Evolutionary conservation across 2,113 vertebrate species (phyloP), one percentile per base, ranked within the genome.

Genomic region (Etheostoma cragini): DNA sequence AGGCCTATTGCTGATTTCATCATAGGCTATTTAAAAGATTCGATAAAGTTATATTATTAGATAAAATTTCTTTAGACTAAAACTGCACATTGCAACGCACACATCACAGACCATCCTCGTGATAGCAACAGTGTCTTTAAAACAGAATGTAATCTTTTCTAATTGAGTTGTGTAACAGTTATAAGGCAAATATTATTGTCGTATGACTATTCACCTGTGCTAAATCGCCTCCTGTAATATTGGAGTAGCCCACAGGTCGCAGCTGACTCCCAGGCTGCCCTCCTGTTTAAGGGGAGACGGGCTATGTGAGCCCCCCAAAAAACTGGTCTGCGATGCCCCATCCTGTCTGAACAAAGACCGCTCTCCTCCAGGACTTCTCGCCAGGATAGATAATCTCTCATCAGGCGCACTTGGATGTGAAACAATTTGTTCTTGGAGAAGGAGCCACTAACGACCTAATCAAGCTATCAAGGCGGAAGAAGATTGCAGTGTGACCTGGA

Each of bases 381-480:
- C 95, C 95, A 92, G 85, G 85, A 91, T 83, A 95, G 93, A 97
- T 96, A 69, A 88, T 97, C 96, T 96, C 97, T 97, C 97, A 97
- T 97, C 97, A 95, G 95, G 93, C 93, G 79, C 95, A 83, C 96
- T 96, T 93, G 96, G 95, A 97, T 93, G 97, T 97, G 96, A 96
- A 97, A 97, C 96, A 95, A 97, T 98, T 97, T 97, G 97, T 95
- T 97, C 87, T 91, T 72, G 88, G 61, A 63, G 91, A 92, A 88
- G 87, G 95, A 96, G 96, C 96, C 90, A 92, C 97, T 98, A 99
- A 99, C 98, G 97, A 98, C 98, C 98, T 99, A 99, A 98, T 99
- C 97, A 99, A 96, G 97, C 97, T 96, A 97, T 98, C 97, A 97
- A 96, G 96, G 96, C 92, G 94, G 96, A 95, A 96, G 97, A 94